phyloP scores from a whole-genome alignment of 2,113 vertebrate genomes.

The Vidua chalybeata region DNA sequence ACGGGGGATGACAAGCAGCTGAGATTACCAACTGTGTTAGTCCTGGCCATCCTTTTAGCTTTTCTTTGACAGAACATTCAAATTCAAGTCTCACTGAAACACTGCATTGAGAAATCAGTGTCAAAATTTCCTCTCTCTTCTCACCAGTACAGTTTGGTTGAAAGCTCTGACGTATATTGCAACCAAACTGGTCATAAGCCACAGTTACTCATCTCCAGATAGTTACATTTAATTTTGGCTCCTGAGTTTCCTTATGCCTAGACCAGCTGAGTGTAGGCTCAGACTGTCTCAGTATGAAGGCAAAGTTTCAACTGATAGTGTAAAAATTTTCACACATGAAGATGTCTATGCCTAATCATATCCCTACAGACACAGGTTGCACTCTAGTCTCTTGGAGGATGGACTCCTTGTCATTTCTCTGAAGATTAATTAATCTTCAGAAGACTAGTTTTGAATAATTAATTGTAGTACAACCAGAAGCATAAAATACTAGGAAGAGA shows the following conservation, averaged over 20 bases:
- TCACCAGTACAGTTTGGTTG: not conserved
- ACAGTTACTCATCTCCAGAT: not conserved
- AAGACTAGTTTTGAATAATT: not conserved
- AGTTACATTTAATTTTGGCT: not conserved
- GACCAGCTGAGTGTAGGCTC: not conserved
- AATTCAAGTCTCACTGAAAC: slow-evolving; percentile 44
- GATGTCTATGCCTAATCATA: not conserved
- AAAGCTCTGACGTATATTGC: slow-evolving; percentile 11
- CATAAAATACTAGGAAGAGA: not conserved
- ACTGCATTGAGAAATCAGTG: slow-evolving; percentile 5
- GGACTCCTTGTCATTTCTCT: not conserved
- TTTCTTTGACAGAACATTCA: slow-evolving; percentile 61
- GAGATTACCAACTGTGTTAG: slow-evolving; percentile 63
- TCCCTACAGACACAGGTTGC: not conserved
- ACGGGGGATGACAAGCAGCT: slow-evolving; percentile 32
- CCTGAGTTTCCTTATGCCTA: not conserved
- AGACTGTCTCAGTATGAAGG: not conserved
- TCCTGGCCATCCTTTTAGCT: slow-evolving; percentile 58
- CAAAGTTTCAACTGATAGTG: fast-evolving
- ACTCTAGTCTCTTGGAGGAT: not conserved
- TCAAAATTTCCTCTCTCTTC: slow-evolving; percentile 5
- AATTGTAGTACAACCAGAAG: not conserved
- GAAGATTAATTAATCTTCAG: not conserved
- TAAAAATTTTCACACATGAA: not conserved
- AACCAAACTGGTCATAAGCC: not conserved